Base-by-base conservation (phyloP, 2,888 invertebrate genomes). In the Microctonus hyperodae region DNA sequence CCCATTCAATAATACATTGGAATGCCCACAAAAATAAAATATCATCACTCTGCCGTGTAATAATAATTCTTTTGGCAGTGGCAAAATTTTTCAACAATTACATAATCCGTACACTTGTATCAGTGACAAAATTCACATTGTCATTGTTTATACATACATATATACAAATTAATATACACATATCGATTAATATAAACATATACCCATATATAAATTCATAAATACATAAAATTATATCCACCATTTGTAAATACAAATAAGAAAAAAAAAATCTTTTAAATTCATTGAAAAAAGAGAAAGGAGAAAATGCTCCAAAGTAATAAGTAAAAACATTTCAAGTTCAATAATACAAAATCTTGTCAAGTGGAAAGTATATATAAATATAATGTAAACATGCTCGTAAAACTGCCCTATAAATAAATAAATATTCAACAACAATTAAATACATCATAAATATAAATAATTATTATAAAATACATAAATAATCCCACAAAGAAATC, bases 91-190 rank as follows among this genome's bases (percentile, higher is more conserved):
- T 64, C 37, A 44, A 22, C 61, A 77, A 80, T 80, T 80, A 79
- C 73, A 78, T 80, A 80, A 80, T 76, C 40, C 61, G 65, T 64
- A 73, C 69, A 57, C 67, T 69, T 69, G 65, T 69, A 65, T 72
- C 7, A 28, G 23, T 50, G 35, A 53, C 53, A 13, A 28, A n/a
- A 56, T 56, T 71, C 73, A 70, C 69, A 71, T 74, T 69, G 69
- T 62, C 74, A 76, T 78, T 81, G 81, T 82, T 81, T 62, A 62
- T 53, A 37, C 60, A 25, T 20, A 48, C 10, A n/a, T 48, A 48
- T n/a, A 59, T 44, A 23, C 13, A 59, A 13, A 57, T 35, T 16
- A 20, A 31, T 35, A 57, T 22, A 57, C 16, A 37, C 22, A 35
- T 35, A 57, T n/a, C n/a, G n/a, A n/a, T n/a, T n/a, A n/a, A n/a